Base-by-base conservation (phyloP, 2,797 vertebrate genomes). In the Rhabdophis nuchalis region DNA sequence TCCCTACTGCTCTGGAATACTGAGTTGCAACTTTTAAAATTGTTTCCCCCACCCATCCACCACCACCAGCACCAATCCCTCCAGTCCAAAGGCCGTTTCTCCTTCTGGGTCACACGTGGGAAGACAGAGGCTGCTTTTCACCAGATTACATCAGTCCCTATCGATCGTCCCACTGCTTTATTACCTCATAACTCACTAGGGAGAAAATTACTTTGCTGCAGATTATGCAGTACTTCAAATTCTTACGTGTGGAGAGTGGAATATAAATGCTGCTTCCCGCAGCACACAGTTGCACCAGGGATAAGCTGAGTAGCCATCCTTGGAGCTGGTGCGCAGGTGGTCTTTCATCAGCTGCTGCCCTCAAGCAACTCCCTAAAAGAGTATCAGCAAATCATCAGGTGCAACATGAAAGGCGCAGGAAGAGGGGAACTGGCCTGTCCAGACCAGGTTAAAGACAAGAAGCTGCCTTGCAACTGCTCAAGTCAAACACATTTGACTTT, bases 151-250 rank as follows among this genome's bases (percentile, higher is more conserved):
- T 93, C 93, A 90, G 91, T 82, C 32, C n/a, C 54, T 85, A 93
- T 90, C 87, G 90, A 93, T 93, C 64, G 58, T 90, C 85, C 61
- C 20, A 46, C 88, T 87, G 27, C 46, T 91, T 93, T 87, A 91
- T 93, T 91, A 56, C 90, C 93, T 92, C 93, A 57, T 90, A 89
- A 85, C 87, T 92, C 88, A 85, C 88, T 14, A 54, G 85, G 85
- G 86, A 88, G 93, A 88, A 93, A 90, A 93, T 90, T 90, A 90
- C 91, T 92, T 82, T 68, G 88, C 91, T 92, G 85, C 56, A 90
- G 56, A 64, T 90, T 90, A 90, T 88, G 93, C 88, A 89, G 88
- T 61, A 82, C 64, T 93, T 90, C 86, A 88, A 85, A 91, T 88
- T 87, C 90, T 50, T 61, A 46, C 27, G 87, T 60, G 61, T 25